Percentiles rank a stretch among this genome's conserved stretches.
Conservation (phyloP, 92 coral and sea anemone genomes). For the Epizoanthus stellaris region DNA sequence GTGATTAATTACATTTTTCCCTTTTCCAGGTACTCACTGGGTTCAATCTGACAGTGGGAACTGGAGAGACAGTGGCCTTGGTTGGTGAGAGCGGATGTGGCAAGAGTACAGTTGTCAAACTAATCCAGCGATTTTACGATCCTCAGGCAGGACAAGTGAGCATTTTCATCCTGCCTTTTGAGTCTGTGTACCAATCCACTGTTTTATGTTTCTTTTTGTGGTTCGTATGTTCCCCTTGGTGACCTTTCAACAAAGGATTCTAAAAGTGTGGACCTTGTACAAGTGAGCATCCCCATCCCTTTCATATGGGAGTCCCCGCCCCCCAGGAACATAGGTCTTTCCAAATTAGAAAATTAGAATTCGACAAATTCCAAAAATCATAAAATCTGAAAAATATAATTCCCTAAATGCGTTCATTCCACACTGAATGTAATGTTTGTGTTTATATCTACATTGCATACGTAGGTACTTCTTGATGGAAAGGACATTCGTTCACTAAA, state of each 20-base stretch:
- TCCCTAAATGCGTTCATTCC: too few species aligned
- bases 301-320: too few species aligned
- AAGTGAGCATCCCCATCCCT: too few species aligned
- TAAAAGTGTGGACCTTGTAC: too few species aligned
- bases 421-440: too few species aligned
- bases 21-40: conserved; percentile 47
- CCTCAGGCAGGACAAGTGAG: conserved; percentile 49
- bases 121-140: conserved; percentile 62
- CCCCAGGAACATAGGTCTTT: too few species aligned
- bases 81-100: conserved; percentile 72
- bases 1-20: background rate
- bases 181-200: background rate
- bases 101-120: conserved; percentile 62
- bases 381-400: too few species aligned
- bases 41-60: conserved; percentile 39
- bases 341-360: too few species aligned
- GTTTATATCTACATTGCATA: too few species aligned
- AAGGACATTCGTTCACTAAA: conserved; percentile 51
- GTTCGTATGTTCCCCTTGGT: too few species aligned
- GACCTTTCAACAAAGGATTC: too few species aligned
- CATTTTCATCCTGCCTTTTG: background rate
- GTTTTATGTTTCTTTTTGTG: background rate
- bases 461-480: conserved; percentile 55
- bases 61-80: conserved; percentile 59
- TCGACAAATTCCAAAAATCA: too few species aligned